Evolutionary conservation across 1,140 invertebrate species (phyloP).

Genomic region (Pygmarrhopalites habei): DNA sequence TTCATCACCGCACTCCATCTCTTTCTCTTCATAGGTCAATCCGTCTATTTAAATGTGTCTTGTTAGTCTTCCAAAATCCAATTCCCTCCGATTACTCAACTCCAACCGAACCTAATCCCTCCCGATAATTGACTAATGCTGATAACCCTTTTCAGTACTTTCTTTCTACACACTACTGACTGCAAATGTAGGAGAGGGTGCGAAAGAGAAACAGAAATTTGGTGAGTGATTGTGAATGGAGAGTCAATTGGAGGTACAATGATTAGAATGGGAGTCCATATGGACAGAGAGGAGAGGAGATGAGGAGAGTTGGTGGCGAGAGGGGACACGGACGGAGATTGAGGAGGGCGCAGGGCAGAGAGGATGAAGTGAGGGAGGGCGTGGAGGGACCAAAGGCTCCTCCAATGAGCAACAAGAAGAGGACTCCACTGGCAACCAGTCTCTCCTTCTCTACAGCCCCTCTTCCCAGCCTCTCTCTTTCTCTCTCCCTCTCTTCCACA

Average conservation of each 20-base stretch:
- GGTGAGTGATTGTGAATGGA: too few species aligned
- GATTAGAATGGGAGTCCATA: too few species aligned
- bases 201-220: too few species aligned
- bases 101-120: too few species aligned
- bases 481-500: slow-evolving; percentile 27
- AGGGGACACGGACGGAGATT: not conserved
- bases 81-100: too few species aligned
- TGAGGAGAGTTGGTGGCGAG: not conserved
- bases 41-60: slow-evolving; percentile 11
- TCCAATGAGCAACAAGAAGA: not conserved
- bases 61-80: not conserved
- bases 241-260: too few species aligned
- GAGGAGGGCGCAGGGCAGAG: slow-evolving; percentile 3
- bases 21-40: slow-evolving; percentile 14
- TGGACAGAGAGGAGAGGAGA: not conserved
- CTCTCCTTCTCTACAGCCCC: too few species aligned
- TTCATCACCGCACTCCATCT: slow-evolving; percentile 6
- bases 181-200: too few species aligned
- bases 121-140: too few species aligned
- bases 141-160: too few species aligned
- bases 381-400: not conserved
- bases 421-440: too few species aligned
- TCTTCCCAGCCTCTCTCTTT: slow-evolving; percentile 1
- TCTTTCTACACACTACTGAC: too few species aligned
- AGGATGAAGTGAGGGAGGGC: not conserved